Percentiles rank a stretch among this genome's conserved stretches.
phyloP scores from a whole-genome alignment of 2,113 vertebrate genomes.

The Gorsachius goisagi region DNA sequence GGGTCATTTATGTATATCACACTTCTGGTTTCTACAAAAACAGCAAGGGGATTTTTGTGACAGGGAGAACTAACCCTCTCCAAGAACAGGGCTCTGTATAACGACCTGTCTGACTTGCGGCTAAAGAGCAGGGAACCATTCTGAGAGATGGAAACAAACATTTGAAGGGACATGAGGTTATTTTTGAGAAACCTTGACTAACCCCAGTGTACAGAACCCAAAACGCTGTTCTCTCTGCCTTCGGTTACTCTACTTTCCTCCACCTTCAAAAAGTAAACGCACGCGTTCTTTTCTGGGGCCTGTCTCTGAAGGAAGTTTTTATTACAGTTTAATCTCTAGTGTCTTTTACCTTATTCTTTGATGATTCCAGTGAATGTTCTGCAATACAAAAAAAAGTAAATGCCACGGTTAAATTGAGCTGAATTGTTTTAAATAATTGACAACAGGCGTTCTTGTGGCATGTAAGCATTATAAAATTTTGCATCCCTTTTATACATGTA shows the following conservation, averaged over 20 bases:
- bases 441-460: not conserved
- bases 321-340: not conserved
- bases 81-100: not conserved
- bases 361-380: slow-evolving; percentile 89
- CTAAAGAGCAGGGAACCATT: not conserved
- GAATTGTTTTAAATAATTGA: not conserved
- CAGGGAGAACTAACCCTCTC: not conserved
- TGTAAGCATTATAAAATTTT: not conserved
- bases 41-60: not conserved
- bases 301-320: not conserved
- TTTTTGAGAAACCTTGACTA: not conserved
- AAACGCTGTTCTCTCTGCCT: not conserved
- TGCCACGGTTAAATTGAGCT: not conserved
- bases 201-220: not conserved
- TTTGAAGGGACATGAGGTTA: not conserved
- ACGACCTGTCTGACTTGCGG: not conserved
- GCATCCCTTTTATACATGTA: not conserved
- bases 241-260: not conserved
- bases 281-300: not conserved
- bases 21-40: not conserved
- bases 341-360: slow-evolving; percentile 89
- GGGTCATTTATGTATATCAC: fast-evolving
- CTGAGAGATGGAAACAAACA: not conserved
- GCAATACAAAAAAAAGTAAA: slow-evolving; percentile 36
- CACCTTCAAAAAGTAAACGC: not conserved